These are phyloP conservation scores for Amphibalanus amphitrite DNA, from an alignment of 1,140 invertebrate species.

Conservation along the genomic window DNA sequence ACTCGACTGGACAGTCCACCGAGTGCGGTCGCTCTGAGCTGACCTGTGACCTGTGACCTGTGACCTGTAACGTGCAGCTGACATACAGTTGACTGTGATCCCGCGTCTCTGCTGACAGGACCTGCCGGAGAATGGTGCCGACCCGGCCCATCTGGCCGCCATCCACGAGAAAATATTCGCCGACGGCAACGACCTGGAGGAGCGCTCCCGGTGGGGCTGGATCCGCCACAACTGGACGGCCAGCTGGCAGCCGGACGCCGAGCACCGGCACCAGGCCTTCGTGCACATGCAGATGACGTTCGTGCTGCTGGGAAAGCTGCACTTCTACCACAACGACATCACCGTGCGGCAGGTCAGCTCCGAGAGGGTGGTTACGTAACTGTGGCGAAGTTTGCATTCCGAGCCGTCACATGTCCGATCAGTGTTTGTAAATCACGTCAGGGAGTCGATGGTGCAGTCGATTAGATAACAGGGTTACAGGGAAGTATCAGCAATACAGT, in stretches of 20 bases:
- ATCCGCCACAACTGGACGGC: conserved; percentile 26
- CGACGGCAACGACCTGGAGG: conserved; percentile 31
- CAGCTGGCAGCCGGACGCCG: conserved; percentile 20
- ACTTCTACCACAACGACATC: neutral
- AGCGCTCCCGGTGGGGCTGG: conserved; percentile 16
- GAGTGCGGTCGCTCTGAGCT: too few relatives aligned
- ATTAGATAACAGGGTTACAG: too few relatives aligned
- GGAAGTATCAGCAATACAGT: too few relatives aligned
- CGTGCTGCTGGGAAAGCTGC: neutral
- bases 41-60: too few relatives aligned
- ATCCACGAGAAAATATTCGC: conserved; percentile 48
- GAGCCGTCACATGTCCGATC: too few relatives aligned
- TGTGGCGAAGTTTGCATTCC: too few relatives aligned
- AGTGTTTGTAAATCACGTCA: too few relatives aligned
- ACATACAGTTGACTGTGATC: too few relatives aligned
- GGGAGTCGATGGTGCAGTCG: too few relatives aligned
- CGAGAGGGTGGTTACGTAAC: too few relatives aligned
- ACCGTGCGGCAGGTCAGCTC: neutral
- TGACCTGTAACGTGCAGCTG: too few relatives aligned
- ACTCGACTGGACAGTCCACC: too few relatives aligned
- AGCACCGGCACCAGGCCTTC: conserved; percentile 12
- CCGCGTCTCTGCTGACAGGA: conserved; percentile 46
- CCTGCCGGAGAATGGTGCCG: conserved; percentile 80
- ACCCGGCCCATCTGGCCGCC: conserved; percentile 55
- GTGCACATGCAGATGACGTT: neutral